Base-by-base conservation (phyloP, 2,888 invertebrate species). In the Acleris sparsana region DNA sequence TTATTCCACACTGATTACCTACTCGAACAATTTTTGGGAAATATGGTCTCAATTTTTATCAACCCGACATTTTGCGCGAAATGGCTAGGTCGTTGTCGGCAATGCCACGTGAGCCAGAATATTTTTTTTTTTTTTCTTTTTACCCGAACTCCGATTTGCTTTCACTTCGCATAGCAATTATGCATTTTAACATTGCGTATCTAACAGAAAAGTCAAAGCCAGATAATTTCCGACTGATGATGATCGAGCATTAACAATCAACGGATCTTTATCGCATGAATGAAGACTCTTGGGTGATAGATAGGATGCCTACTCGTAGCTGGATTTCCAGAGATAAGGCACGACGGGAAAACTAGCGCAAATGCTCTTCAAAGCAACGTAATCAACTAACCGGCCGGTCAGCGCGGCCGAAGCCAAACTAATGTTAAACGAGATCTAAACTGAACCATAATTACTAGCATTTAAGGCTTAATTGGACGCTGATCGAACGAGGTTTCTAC, bases 271-370 rank as follows among this genome's bases (percentile, higher is more conserved):
- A 77, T 80, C 78, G 17, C 75, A 71, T 75, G 75, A 75, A 71
- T 72, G 72, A 72, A 79, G 80, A 11, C 44, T 83, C 72, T 72
- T 67, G 78, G 80, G 82, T 79, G 81, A 79, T 79, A 79, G 83
- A 78, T 78, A 73, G 25, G 25, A 62, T 67, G 67, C 73, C 71
- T 71, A 13, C 39, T 39, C 39, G 39, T 39, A 39, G 71, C 70
- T 65, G 69, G 72, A 71, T 71, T 77, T 72, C 70, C 70, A 70
- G 73, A 83, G 89, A 90, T 90, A 89, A 88, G 80, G 77, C 87
- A 87, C 85, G 86, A 71, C 69, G 78, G 75, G 79, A 78, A 83
- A 86, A 83, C 80, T 83, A 79, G 84, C 75, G 75, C 84, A 83
- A 84, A 83, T 83, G 78, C 81, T 79, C 73, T 74, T 73, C 77